Evolutionary conservation across 2,113 vertebrate genomes (phyloP).

Genomic region (Syngnathoides biaculeatus): DNA sequence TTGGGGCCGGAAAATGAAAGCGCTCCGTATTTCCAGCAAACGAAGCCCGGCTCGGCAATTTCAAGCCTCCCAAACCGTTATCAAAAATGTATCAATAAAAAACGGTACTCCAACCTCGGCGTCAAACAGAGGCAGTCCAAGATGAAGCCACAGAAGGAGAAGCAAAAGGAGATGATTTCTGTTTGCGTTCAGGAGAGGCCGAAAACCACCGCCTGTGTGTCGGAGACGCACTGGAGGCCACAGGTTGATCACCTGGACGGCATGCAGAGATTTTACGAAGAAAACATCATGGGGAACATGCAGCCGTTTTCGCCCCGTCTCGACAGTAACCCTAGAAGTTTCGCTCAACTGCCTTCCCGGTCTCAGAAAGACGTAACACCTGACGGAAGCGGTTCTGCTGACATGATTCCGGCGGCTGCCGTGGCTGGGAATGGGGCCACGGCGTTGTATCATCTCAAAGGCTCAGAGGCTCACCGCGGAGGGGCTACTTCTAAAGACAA

Average conservation of each 20-base stretch:
- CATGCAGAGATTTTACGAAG: slow-evolving; percentile 29
- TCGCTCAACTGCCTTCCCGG: slow-evolving; percentile 16
- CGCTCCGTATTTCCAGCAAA: slow-evolving; percentile 32
- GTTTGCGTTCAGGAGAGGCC: slow-evolving; percentile 35
- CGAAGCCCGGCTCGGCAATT: slow-evolving; percentile 26
- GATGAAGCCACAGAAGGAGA: slow-evolving; percentile 44
- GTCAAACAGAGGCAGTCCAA: slow-evolving; percentile 42
- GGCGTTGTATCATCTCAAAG: slow-evolving; percentile 50
- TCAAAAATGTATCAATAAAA: slow-evolving; percentile 14
- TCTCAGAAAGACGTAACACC: slow-evolving; percentile 45
- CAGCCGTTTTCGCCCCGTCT: slow-evolving; percentile 37
- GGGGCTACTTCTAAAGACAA: slow-evolving; percentile 55
- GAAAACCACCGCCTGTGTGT: slow-evolving; percentile 19
- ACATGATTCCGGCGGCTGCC: slow-evolving; percentile 52
- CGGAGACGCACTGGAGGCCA: slow-evolving; percentile 29
- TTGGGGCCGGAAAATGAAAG: slow-evolving; percentile 35
- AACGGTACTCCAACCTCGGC: slow-evolving; percentile 41
- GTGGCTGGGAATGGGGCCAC: slow-evolving; percentile 53
- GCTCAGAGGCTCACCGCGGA: slow-evolving; percentile 45
- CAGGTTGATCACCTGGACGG: slow-evolving; percentile 40
- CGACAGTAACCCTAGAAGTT: slow-evolving; percentile 42
- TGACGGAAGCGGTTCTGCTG: slow-evolving; percentile 11
- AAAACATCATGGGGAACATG: slow-evolving; percentile 32
- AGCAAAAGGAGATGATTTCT: slow-evolving; percentile 41
- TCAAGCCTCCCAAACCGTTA: slow-evolving; percentile 32